Evolutionary conservation across 2,797 vertebrate genomes (phyloP), one percentile per base, ranked within the genome.

Genomic region (Picus viridis): DNA sequence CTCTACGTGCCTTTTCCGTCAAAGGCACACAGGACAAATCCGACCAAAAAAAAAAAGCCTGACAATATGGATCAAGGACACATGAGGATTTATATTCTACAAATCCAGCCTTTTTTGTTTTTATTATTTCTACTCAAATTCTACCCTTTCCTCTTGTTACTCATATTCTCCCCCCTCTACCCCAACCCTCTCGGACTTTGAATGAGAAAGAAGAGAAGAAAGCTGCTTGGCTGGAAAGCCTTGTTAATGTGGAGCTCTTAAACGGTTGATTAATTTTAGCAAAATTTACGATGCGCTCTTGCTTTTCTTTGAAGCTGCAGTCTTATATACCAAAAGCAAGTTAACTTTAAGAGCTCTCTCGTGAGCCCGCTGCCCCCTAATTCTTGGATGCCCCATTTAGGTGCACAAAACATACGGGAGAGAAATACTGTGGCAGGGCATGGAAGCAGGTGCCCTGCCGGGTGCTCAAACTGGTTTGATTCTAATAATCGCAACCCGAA

Each of bases 251-350:
- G 98, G 97, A 98, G 99, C 98, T 98, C 98, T 99, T 98, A 98
- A 99, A 98, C 97, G 98, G 98, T 98, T 99, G 99, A 99, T 99
- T 99, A 99, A 99, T 99, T 99, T 99, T 99, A 98, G 98, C 98
- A 99, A 99, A 99, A 99, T 98, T 98, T 98, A 98, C 34, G 96
- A 97, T 72, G 93, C 59, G 43, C 94, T 95, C 97, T 91, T 84
- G 93, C 93, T 96, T 94, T 95, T 81, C 95, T 91, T 93, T 90
- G 68, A 92, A 93, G 95, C 96, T 53, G 88, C 90, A 91, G 95
- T 61, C 92, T 93, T 82, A 78, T 24, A 78, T 24, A 96, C 92
- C 87, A 92, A 94, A 90, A 89, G 91, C 91, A 92, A 97, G 94
- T 96, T 96, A 96, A 97, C 95, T 97, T 97, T 86, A 88, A 96